A percentile compares a stretch with the other conserved stretches of the same genome.
phyloP scores from a whole-genome alignment of 2,797 vertebrate species.

The Halcyon smyrnensis region DNA sequence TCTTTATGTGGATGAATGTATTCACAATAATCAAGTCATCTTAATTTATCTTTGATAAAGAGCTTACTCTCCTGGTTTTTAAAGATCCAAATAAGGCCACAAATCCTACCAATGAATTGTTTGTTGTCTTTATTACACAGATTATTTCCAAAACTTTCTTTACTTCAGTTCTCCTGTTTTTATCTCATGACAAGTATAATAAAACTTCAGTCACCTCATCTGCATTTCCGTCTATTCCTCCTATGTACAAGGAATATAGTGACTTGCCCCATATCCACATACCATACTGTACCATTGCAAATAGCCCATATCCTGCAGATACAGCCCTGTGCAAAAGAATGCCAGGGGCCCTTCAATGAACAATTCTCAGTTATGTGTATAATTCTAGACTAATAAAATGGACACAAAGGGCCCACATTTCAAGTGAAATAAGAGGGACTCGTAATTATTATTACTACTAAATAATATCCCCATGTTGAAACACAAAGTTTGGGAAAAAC shows the following conservation, averaged over 20 bases:
- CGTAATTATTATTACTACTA: neutral
- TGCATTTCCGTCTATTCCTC: neutral
- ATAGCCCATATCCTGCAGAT: neutral
- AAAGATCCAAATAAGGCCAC: neutral
- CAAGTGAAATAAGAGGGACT: neutral
- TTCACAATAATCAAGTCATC: neutral
- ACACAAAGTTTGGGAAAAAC: neutral
- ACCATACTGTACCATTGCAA: neutral
- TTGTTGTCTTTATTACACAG: neutral
- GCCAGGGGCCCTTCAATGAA: neutral
- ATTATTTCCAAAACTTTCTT: neutral
- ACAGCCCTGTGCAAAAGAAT: neutral
- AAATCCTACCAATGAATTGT: neutral
- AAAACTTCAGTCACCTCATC: neutral
- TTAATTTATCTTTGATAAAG: neutral
- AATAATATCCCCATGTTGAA: neutral
- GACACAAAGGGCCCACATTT: neutral
- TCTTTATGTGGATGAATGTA: neutral
- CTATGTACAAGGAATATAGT: neutral
- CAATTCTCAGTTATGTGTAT: neutral
- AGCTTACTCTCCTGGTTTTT: neutral
- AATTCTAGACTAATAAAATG: neutral
- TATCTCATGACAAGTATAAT: neutral
- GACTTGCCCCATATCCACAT: rapidly evolving
- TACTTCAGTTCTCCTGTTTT: neutral